A percentile compares a stretch with the other conserved stretches of the same genome.
These are phyloP conservation scores for Sebastes nivosus DNA, from an alignment of 2,797 vertebrate species.

Conservation along the genomic window DNA sequence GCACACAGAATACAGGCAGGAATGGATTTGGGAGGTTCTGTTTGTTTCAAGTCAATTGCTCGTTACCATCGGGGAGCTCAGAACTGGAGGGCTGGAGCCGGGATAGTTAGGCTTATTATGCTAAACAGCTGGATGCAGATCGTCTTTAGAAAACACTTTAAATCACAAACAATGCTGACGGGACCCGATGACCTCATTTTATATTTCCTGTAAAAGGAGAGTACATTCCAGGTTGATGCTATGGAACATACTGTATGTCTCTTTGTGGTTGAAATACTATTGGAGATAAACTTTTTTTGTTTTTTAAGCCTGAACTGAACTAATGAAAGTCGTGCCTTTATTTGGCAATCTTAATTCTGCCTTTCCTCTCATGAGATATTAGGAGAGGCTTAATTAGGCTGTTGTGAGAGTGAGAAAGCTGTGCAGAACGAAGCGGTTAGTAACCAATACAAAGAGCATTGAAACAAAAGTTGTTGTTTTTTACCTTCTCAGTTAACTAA, in stretches of 20 bases:
- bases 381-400: not conserved
- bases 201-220: no score
- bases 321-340: no score
- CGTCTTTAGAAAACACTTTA: not conserved
- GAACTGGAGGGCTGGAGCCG: not conserved
- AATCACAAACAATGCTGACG: not conserved
- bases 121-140: not conserved
- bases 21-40: not conserved
- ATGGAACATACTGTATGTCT: not conserved
- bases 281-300: not conserved
- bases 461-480: not conserved
- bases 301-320: no score
- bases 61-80: not conserved
- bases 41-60: not conserved
- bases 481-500: not conserved
- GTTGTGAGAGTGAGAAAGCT: not conserved
- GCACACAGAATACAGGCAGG: not conserved
- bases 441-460: not conserved
- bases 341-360: not conserved
- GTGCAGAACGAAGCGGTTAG: not conserved
- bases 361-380: not conserved
- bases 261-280: not conserved
- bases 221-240: not conserved
- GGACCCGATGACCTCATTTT: no score
- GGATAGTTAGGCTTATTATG: not conserved